Base-by-base conservation (phyloP, 2,797 vertebrate species). In the Cichlasoma orientale region DNA sequence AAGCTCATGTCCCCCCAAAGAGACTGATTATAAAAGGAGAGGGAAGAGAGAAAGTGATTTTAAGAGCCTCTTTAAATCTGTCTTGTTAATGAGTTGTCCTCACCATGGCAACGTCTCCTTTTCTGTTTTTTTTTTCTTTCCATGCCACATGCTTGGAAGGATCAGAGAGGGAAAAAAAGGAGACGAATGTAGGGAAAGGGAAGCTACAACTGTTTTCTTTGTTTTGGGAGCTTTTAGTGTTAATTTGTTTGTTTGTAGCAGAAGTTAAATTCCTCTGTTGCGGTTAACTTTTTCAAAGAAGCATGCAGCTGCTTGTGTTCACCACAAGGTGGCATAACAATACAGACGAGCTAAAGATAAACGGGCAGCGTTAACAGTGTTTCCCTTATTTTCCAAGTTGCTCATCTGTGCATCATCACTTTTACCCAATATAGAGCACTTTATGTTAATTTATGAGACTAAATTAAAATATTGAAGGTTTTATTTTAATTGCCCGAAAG, bases 41-140 rank as follows among this genome's bases (percentile, higher is more conserved):
- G 82, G 70, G 84, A 54, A 75, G 59, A 63, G 54, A 44, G 76
- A 88, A 88, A 84, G 69, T 83, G 78, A 88, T 93, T 93, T 92
- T 88, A 91, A 94, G 90, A 91, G 84, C 80, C 80, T 82, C 87
- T 91, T 76, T 90, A 88, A 93, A 89, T 92, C 90, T 88, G 54
- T 72, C 72, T 61, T 31, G 41, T 83, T 94, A 93, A 92, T 90
- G 89, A 92, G 85, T 85, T 77, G 78, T 83, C 77, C 72, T 93
- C 87, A 69, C 90, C 89, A 94, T 92, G 88, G 88, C 82, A 94
- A 94, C 91, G 4, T 81, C 75, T 75, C 76, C 77, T 82, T 79
- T 76, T 82, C 69, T 27, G 29, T 21, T 54, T 38, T 12, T 11
- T 56, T 80, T 83, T 12, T 12, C 10, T 56, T 80, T 83, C 36